Percentiles rank a stretch among this genome's conserved stretches.
Conservation (phyloP, 2,113 vertebrate genomes). For the Bos indicus region DNA sequence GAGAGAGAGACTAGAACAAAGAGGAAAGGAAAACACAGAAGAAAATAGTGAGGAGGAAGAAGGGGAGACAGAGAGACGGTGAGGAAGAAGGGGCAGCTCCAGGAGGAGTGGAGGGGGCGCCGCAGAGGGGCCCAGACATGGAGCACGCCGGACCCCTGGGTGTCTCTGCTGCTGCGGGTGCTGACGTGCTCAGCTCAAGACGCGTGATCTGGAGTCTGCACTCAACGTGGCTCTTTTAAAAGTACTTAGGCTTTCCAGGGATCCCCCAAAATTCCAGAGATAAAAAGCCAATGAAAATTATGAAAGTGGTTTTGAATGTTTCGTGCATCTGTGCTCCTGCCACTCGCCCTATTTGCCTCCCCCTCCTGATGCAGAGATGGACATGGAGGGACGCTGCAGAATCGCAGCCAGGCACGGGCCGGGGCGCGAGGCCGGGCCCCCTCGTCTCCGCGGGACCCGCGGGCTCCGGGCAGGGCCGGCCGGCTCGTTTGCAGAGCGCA, state of each 20-base stretch:
- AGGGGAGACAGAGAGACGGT: neutral
- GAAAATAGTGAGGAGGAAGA: neutral
- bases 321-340: conserved; percentile 40
- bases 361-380: neutral
- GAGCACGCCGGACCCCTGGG: conserved; percentile 48
- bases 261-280: conserved; percentile 72
- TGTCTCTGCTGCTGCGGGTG: conserved; percentile 7
- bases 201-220: conserved; percentile 47
- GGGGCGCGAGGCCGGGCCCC: no score
- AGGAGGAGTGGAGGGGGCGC: neutral
- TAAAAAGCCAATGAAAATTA: conserved; percentile 69
- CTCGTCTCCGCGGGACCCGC: neutral
- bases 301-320: conserved; percentile 49
- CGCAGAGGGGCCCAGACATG: conserved; percentile 69
- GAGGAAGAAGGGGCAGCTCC: neutral
- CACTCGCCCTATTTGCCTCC: conserved; percentile 23
- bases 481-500: neutral
- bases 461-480: no score
- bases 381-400: neutral
- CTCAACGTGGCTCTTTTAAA: conserved; percentile 55
- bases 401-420: no score
- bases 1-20: neutral
- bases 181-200: conserved; percentile 32
- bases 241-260: conserved; percentile 69
- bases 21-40: neutral